These are phyloP conservation scores for Eremophila alpestris DNA, from an alignment of 2,797 vertebrate genomes.

Conservation along the genomic window DNA sequence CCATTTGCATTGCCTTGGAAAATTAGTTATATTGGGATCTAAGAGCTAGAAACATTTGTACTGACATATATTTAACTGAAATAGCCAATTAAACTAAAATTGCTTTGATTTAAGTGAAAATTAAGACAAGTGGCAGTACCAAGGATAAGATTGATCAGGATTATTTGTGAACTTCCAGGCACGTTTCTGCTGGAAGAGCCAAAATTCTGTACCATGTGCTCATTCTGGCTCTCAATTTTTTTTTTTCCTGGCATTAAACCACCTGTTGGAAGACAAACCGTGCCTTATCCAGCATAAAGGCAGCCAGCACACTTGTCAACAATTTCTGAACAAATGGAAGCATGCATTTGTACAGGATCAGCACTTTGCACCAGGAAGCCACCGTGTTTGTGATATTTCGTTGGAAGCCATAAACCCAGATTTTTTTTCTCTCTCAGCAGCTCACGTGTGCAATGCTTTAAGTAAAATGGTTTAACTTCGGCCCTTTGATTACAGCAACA, in stretches of 20 bases:
- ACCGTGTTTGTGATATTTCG: not conserved
- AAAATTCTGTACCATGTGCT: not conserved
- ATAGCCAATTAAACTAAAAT: slow-evolving; percentile 26
- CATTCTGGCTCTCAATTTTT: not conserved
- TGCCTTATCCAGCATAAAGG: slow-evolving; percentile 6
- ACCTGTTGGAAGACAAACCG: not conserved
- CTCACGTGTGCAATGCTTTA: not conserved
- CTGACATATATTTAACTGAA: not conserved
- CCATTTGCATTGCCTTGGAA: not conserved
- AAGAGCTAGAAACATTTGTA: slow-evolving; percentile 6
- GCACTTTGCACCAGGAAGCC: slow-evolving; percentile 40
- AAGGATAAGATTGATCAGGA: not conserved
- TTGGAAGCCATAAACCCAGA: not conserved
- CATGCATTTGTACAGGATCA: not conserved
- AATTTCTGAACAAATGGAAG: slow-evolving; percentile 10
- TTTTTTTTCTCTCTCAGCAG: not conserved
- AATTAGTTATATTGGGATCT: not conserved
- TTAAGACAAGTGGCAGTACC: not conserved
- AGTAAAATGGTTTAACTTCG: not conserved
- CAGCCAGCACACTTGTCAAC: not conserved
- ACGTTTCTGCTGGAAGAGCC: slow-evolving; percentile 5
- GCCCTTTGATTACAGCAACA: slow-evolving; percentile 10
- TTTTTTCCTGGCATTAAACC: slow-evolving; percentile 3
- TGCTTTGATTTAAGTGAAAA: slow-evolving; percentile 13
- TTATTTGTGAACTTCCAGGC: not conserved